Evolutionary conservation across 2,888 invertebrate species (phyloP).

Genomic region (Mythimna pallens): DNA sequence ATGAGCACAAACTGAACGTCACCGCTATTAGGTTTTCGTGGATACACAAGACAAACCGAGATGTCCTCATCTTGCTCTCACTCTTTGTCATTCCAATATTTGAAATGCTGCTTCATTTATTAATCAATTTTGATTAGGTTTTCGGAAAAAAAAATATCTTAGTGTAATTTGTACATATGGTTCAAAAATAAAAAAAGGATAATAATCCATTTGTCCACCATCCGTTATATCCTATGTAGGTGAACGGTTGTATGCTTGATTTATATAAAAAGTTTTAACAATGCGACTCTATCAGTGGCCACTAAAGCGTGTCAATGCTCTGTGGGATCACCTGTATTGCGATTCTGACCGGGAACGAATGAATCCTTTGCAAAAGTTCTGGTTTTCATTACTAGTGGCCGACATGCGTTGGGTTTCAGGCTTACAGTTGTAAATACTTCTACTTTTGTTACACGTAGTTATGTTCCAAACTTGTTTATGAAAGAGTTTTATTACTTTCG

Average conservation of each 20-base stretch:
- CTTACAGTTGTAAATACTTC: constrained; percentile 54
- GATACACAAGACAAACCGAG: too few species aligned
- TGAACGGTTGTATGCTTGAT: background rate
- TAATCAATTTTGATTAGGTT: too few species aligned
- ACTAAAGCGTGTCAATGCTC: background rate
- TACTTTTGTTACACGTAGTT: constrained; percentile 36
- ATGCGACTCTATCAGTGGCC: background rate
- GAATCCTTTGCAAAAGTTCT: constrained; percentile 78
- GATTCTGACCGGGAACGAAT: constrained; percentile 63
- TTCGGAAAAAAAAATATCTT: too few species aligned
- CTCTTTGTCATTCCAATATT: too few species aligned
- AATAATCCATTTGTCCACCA: background rate
- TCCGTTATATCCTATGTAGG: background rate
- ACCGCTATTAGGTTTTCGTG: too few species aligned
- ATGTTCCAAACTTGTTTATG: constrained; percentile 33
- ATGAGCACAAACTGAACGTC: too few species aligned
- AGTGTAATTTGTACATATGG: background rate
- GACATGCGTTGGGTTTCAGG: constrained; percentile 58
- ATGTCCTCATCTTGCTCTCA: too few species aligned
- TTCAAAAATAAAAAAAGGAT: background rate
- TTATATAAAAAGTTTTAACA: background rate
- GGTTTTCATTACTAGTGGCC: constrained; percentile 72
- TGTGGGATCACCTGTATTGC: constrained; percentile 72
- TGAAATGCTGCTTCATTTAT: too few species aligned
- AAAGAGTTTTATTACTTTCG: constrained; percentile 41